Evolutionary conservation across 2,888 invertebrate genomes (phyloP).

Genomic region (Polymixis flavicincta): DNA sequence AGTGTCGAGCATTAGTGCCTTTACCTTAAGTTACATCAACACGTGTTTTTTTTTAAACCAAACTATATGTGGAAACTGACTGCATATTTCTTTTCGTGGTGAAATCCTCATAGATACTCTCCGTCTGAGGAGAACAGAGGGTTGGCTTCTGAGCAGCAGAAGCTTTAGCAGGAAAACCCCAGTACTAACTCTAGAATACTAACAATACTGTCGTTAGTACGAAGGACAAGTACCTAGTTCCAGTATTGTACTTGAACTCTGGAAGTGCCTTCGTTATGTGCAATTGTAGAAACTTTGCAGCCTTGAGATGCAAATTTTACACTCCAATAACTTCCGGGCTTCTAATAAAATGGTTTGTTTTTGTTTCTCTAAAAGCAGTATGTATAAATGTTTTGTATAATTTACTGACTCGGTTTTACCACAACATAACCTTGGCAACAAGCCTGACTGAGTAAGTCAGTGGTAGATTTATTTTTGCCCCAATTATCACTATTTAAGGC

Average conservation of each 20-base stretch:
- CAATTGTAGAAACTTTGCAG: conserved; percentile 30
- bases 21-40: no score
- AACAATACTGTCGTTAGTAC: conserved; percentile 36
- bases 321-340: conserved; percentile 6
- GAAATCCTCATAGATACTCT: no score
- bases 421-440: conserved; percentile 9
- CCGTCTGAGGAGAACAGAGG: no score
- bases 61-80: no score
- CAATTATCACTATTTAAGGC: conserved; percentile 6
- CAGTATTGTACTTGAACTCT: conserved; percentile 34
- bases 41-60: no score
- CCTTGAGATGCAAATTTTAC: conserved; percentile 25
- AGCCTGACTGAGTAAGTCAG: background rate
- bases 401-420: background rate
- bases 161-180: background rate
- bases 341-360: background rate
- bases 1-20: no score
- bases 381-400: background rate
- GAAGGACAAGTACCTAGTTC: conserved; percentile 18
- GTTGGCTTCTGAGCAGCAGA: background rate
- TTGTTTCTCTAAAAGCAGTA: background rate
- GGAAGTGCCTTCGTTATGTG: conserved; percentile 46
- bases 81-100: no score
- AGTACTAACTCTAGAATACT: background rate
- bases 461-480: conserved; percentile 6